A percentile compares a stretch with the other conserved stretches of the same genome.
phyloP scores from a whole-genome alignment of 2,888 invertebrate species.

The Drosophila falleni region DNA sequence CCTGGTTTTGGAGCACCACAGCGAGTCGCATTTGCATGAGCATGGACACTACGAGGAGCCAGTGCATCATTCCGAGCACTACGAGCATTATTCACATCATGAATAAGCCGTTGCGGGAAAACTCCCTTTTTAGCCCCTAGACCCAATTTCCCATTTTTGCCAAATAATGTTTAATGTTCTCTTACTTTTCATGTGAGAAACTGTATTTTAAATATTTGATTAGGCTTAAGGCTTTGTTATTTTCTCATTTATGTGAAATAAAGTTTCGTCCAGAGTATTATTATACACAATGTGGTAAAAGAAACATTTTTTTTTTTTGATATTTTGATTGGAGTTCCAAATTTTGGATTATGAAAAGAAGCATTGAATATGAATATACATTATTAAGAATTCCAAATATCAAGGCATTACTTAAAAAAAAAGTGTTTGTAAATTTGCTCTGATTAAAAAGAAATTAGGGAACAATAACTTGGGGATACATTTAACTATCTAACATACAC shows the following conservation, averaged over 20 bases:
- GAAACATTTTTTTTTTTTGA: background rate
- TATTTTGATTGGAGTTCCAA: background rate
- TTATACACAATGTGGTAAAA: slow-evolving; percentile 1
- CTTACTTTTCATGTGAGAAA: slow-evolving; percentile 10
- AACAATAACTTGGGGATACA: too few relatives aligned
- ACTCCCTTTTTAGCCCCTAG: background rate
- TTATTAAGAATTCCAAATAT: too few relatives aligned
- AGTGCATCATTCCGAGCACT: slow-evolving; percentile 80
- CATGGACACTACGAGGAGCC: slow-evolving; percentile 83
- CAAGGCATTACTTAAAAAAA: too few relatives aligned
- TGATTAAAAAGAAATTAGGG: too few relatives aligned
- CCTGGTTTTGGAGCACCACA: slow-evolving; percentile 87
- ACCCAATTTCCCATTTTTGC: slow-evolving; percentile 30
- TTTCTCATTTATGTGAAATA: slow-evolving; percentile 38
- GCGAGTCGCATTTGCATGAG: slow-evolving; percentile 83
- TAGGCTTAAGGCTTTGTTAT: slow-evolving; percentile 46
- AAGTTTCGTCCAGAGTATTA: slow-evolving; percentile 54
- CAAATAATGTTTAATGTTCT: slow-evolving; percentile 50
- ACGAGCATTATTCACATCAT: slow-evolving; percentile 83
- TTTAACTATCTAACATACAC: too few relatives aligned
- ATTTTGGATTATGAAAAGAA: background rate
- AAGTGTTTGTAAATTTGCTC: too few relatives aligned
- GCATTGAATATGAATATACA: background rate
- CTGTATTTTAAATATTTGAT: slow-evolving; percentile 11
- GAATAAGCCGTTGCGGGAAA: slow-evolving; percentile 44